phyloP scores from a whole-genome alignment of 2,888 invertebrate species.

The Vandiemenella viatica region DNA sequence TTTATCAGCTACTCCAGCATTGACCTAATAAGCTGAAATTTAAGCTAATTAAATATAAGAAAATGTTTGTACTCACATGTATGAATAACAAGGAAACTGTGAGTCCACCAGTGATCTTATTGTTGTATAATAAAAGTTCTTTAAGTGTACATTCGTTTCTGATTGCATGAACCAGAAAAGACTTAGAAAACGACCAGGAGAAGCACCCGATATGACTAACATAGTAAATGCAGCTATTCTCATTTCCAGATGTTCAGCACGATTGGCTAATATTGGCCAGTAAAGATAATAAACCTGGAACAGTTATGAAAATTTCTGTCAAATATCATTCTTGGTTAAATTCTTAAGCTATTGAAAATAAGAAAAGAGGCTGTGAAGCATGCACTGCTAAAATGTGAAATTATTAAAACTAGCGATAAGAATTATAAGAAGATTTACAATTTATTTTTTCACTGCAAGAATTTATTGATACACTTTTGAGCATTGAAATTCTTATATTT shows the following conservation, averaged over 20 bases:
- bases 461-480: too few relatives aligned
- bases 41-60: neutral
- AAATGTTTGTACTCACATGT: conserved; percentile 43
- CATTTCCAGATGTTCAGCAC: conserved; percentile 48
- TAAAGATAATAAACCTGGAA: conserved; percentile 42
- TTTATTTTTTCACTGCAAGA: too few relatives aligned
- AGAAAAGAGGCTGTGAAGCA: neutral
- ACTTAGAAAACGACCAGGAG: conserved; percentile 48
- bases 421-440: too few relatives aligned
- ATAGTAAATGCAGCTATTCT: conserved; percentile 48
- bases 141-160: conserved; percentile 45
- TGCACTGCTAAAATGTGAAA: too few relatives aligned
- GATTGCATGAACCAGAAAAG: conserved; percentile 50
- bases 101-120: conserved; percentile 50
- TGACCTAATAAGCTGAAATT: too few relatives aligned
- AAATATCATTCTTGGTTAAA: neutral
- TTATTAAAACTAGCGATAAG: too few relatives aligned
- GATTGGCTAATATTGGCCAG: conserved; percentile 52
- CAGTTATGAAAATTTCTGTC: neutral
- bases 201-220: conserved; percentile 45
- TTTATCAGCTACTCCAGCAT: too few relatives aligned
- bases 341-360: neutral
- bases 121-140: conserved; percentile 55
- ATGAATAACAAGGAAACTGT: conserved; percentile 48
- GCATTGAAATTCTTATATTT: too few relatives aligned